Base-by-base conservation (phyloP, 2,113 vertebrate species). In the Stictonetta naevosa region DNA sequence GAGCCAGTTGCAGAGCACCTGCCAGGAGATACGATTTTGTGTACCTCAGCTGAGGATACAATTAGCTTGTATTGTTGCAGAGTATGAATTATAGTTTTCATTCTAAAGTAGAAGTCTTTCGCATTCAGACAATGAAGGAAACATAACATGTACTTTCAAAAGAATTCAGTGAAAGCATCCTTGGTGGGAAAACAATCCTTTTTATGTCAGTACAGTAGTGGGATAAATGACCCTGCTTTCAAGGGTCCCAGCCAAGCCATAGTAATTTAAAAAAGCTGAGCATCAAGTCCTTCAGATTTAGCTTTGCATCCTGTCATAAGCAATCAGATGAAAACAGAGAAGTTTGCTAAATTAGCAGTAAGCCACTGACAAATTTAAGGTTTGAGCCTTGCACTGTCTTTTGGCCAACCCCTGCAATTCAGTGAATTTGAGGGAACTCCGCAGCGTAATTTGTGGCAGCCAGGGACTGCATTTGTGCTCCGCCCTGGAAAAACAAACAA, bases 251-350 rank as follows among this genome's bases (percentile, higher is more conserved):
- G 56, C 22, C 52, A 80, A 91, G 40, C 36, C 76, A 75, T 10
- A 50, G 67, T 66, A 38, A 67, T 71, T 85, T 86, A 67, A 92
- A 96, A 73, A 26, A 90, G 59, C 53, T 95, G 34, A 91, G n/a
- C n/a, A 86, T 77, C 58, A 66, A 60, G 55, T 55, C 55, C 40
- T 77, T 88, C 36, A 42, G 29, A 63, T 92, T 81, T 67, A 67
- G 14, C n/a, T 67, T n/a, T 12, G 18, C 66, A 21, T 74, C 18
- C 48, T 83, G 46, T 59, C 76, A 50, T 22, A 81, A 67, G n/a
- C 31, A 55, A 62, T 42, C 17, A 83, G 68, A 69, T 71, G 31
- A 86, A 80, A 84, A 71, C 42, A 80, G n/a, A 44, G 38, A 87
- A 72, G 23, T 73, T 82, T 34, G 66, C 55, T 83, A n/a, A 83